phyloP scores from a whole-genome alignment of 2,888 invertebrate species.

The Colletes collaris region DNA sequence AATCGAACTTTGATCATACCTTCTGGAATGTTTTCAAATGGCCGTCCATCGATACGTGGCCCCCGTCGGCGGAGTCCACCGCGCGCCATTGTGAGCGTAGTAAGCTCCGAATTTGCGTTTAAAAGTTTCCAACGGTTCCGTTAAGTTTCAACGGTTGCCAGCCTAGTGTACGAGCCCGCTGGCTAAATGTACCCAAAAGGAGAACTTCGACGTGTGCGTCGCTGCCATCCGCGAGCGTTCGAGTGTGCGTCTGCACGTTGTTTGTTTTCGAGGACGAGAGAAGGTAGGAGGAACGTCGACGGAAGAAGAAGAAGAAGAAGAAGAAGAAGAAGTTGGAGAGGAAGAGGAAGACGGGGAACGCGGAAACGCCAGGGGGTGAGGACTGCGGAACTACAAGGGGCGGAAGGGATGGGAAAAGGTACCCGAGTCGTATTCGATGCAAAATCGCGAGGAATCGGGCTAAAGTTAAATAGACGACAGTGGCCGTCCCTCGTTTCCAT shows the following conservation, averaged over 20 bases:
- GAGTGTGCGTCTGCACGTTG: conserved; percentile 65
- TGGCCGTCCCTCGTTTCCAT: conserved; percentile 57
- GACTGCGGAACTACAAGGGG: conserved; percentile 22
- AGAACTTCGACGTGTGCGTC: conserved; percentile 69
- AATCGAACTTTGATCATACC: conserved; percentile 45
- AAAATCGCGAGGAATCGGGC: conserved; percentile 67
- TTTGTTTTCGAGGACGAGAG: conserved; percentile 68
- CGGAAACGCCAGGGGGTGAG: conserved; percentile 18
- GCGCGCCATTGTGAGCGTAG: conserved; percentile 18
- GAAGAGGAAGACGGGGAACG: conserved; percentile 3
- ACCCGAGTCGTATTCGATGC: conserved; percentile 51
- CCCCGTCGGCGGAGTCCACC: background rate
- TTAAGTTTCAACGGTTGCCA: conserved; percentile 59
- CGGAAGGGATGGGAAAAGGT: conserved; percentile 19
- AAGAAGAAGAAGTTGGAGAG: conserved; percentile 18
- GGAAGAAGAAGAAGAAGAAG: background rate
- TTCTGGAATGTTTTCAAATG: conserved; percentile 48
- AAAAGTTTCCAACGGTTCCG: conserved; percentile 70
- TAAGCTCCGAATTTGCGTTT: conserved; percentile 70
- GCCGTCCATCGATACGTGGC: conserved; percentile 20
- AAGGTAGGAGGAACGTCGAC: background rate
- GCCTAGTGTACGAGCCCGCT: conserved; percentile 50
- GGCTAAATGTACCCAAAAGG: conserved; percentile 65
- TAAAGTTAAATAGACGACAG: conserved; percentile 69
- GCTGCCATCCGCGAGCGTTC: conserved; percentile 52